Evolutionary conservation across 2,888 invertebrate genomes (phyloP).

Genomic region (Hyposoter dolosus): DNA sequence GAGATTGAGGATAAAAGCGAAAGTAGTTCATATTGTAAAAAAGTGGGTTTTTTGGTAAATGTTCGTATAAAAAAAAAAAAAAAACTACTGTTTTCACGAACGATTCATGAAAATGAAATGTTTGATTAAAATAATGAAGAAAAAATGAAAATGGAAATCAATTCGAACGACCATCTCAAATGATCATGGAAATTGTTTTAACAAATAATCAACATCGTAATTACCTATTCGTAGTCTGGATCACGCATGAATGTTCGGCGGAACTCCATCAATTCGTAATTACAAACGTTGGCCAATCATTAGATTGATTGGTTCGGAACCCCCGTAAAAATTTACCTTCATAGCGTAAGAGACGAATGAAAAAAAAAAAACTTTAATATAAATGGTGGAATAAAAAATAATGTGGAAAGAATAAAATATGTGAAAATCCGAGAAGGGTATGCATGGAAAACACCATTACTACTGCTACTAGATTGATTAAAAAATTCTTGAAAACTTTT

Average conservation of each 20-base stretch:
- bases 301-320: too few species aligned
- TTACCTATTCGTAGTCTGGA: neutral
- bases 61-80: neutral
- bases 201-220: too few species aligned
- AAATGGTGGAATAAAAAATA: too few species aligned
- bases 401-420: too few species aligned
- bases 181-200: neutral
- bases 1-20: conserved; percentile 41
- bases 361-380: too few species aligned
- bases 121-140: neutral
- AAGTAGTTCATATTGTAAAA: conserved; percentile 20
- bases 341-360: too few species aligned
- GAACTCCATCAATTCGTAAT: too few species aligned
- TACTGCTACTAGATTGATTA: neutral
- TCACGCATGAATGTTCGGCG: too few species aligned
- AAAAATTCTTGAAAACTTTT: neutral
- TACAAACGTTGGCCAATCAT: neutral
- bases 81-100: neutral
- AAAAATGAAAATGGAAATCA: neutral
- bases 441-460: too few species aligned
- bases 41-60: neutral
- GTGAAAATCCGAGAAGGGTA: too few species aligned
- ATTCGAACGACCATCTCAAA: neutral
- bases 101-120: neutral
- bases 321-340: too few species aligned